A percentile compares a stretch with the other conserved stretches of the same genome.
Evolutionary conservation across 2,888 invertebrate genomes (phyloP).

Genomic region (Meandrusa payeni): DNA sequence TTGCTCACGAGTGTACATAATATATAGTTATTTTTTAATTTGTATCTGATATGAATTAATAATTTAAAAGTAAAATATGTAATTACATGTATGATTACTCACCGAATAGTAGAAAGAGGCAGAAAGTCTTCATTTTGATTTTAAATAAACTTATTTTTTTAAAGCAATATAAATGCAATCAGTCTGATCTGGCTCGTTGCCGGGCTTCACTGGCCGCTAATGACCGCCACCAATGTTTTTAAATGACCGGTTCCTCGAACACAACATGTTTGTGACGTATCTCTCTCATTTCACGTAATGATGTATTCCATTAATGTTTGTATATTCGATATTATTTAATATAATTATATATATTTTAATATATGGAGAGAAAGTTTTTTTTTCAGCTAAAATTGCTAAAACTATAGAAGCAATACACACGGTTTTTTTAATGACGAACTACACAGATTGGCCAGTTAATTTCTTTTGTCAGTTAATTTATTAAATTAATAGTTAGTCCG

Average conservation of each 20-base stretch:
- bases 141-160: not conserved
- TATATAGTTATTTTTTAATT: no score
- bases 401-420: no score
- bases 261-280: slow-evolving; percentile 8
- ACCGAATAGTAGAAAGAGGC: slow-evolving; percentile 13
- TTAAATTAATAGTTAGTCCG: no score
- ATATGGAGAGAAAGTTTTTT: no score
- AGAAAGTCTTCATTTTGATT: slow-evolving; percentile 14
- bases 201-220: slow-evolving; percentile 11
- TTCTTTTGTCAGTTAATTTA: no score
- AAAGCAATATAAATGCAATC: not conserved
- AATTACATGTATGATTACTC: slow-evolving; percentile 6
- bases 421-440: no score
- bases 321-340: not conserved
- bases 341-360: no score
- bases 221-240: slow-evolving; percentile 16
- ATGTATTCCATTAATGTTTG: slow-evolving; percentile 1
- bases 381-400: no score
- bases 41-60: no score
- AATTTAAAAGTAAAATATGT: not conserved
- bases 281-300: slow-evolving; percentile 9
- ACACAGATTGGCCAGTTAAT: no score
- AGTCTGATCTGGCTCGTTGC: slow-evolving; percentile 1
- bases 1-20: no score
- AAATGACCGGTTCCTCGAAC: slow-evolving; percentile 6